These are phyloP conservation scores for Dromaius novaehollandiae DNA, from an alignment of 2,113 vertebrate genomes.

Conservation along the genomic window DNA sequence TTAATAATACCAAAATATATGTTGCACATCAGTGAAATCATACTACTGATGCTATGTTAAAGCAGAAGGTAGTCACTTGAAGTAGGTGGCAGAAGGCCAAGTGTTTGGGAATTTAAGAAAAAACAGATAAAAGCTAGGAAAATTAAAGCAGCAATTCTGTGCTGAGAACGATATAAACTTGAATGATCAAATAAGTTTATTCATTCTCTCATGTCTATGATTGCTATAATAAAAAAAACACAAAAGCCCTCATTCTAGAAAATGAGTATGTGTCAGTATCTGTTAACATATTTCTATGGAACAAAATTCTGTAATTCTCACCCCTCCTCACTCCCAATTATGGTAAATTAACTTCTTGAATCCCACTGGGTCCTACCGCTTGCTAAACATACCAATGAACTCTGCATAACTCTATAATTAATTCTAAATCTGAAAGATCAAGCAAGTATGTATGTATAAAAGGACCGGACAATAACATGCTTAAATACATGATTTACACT, in stretches of 20 bases:
- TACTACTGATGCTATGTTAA: not conserved
- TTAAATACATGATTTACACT: not conserved
- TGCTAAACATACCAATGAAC: not conserved
- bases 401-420: not conserved
- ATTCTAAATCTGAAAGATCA: not conserved
- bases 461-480: not conserved
- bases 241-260: not conserved
- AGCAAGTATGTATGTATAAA: not conserved
- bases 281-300: not conserved
- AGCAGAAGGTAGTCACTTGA: constrained; percentile 5
- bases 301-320: not conserved
- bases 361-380: not conserved
- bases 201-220: not conserved
- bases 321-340: not conserved
- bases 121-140: constrained; percentile 1
- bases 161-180: not conserved
- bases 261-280: not conserved
- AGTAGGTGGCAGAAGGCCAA: not conserved
- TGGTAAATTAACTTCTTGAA: not conserved
- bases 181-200: not conserved
- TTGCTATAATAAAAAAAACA: not conserved
- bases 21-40: not conserved
- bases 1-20: not conserved
- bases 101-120: not conserved
- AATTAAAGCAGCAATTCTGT: not conserved